These are phyloP conservation scores for Anas georgica DNA, from an alignment of 2,797 vertebrate species.

Conservation along the genomic window DNA sequence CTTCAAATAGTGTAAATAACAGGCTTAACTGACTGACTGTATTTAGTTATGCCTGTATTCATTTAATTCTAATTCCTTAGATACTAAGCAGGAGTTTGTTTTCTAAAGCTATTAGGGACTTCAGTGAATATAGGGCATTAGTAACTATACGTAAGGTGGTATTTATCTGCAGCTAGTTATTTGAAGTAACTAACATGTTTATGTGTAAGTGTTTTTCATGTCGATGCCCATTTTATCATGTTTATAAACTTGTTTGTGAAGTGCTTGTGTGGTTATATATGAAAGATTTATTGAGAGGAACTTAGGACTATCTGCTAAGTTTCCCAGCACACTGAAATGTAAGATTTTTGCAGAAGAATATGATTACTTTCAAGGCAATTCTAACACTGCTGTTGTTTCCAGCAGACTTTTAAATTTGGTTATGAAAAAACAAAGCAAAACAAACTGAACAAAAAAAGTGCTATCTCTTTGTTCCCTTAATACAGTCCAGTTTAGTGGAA, in stretches of 20 bases:
- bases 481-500: not conserved
- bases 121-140: not conserved
- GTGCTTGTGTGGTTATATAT: not conserved
- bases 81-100: not conserved
- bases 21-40: not conserved
- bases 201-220: not conserved
- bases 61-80: not conserved
- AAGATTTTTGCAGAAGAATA: slow-evolving; percentile 12
- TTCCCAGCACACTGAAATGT: not conserved
- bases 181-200: not conserved
- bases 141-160: not conserved
- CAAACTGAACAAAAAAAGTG: not conserved
- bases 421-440: not conserved
- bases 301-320: not conserved
- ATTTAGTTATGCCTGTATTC: not conserved
- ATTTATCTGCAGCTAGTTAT: not conserved
- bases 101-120: not conserved
- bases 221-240: not conserved
- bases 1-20: not conserved
- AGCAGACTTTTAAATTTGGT: slow-evolving; percentile 15
- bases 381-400: slow-evolving; percentile 3
- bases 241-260: slow-evolving; percentile 10
- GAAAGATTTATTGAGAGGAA: not conserved
- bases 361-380: not conserved
- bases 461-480: slow-evolving; percentile 1